Conservation (phyloP, 2,113 vertebrate species). For the Psophia crepitans region DNA sequence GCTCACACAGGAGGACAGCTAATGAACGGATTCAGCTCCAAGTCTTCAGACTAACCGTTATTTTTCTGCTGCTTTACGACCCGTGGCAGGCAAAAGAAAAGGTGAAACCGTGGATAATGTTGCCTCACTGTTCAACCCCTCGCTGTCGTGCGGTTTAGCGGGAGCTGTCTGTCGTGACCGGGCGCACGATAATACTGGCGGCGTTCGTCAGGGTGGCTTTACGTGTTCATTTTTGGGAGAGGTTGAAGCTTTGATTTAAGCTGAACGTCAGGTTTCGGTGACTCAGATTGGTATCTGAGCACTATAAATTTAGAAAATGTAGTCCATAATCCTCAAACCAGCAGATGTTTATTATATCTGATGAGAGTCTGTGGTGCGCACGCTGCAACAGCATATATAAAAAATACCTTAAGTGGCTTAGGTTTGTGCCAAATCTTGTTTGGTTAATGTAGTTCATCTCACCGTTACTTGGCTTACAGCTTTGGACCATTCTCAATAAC, state of each 20-base stretch:
- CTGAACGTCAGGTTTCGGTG: neutral
- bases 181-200: fast-evolving
- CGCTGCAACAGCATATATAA: neutral
- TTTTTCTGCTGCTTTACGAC: neutral
- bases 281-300: neutral
- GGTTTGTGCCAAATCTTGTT: neutral
- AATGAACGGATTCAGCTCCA: neutral
- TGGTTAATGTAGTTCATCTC: neutral
- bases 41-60: neutral
- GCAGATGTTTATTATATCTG: neutral
- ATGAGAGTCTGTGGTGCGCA: neutral
- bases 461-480: neutral
- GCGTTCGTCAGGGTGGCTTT: neutral
- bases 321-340: neutral
- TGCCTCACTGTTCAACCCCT: neutral
- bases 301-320: neutral
- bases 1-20: neutral
- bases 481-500: neutral
- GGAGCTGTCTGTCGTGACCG: neutral
- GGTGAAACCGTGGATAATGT: fast-evolving
- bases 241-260: neutral
- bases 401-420: neutral
- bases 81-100: neutral
- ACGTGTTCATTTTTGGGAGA: neutral
- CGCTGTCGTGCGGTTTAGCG: fast-evolving